A percentile compares a stretch with the other conserved stretches of the same genome.
phyloP scores from a whole-genome alignment of 2,888 invertebrate genomes.

The Acronicta psi region DNA sequence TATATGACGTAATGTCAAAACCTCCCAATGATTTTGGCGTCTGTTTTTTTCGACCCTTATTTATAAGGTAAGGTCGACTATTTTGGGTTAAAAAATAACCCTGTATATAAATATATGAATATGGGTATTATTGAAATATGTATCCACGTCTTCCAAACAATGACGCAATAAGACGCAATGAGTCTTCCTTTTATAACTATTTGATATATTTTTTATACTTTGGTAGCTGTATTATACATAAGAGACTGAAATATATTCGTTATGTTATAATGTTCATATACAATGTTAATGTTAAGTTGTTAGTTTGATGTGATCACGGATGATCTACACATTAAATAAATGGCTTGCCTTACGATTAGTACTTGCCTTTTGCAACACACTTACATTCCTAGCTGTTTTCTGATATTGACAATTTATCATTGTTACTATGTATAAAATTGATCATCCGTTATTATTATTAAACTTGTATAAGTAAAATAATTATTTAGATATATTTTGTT shows the following conservation, averaged over 20 bases:
- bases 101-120: too few species aligned
- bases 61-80: too few species aligned
- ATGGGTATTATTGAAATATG: background rate
- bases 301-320: constrained; percentile 20
- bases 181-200: constrained; percentile 49
- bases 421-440: too few species aligned
- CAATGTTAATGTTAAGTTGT: background rate
- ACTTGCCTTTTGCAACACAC: too few species aligned
- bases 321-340: background rate
- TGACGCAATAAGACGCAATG: constrained; percentile 21
- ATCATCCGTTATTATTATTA: constrained; percentile 4
- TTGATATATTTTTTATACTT: constrained; percentile 20
- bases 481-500: constrained; percentile 33
- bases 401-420: background rate
- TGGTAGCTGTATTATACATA: constrained; percentile 54
- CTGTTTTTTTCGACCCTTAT: too few species aligned
- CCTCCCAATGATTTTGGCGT: too few species aligned
- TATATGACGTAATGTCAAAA: too few species aligned
- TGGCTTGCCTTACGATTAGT: background rate
- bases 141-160: constrained; percentile 46
- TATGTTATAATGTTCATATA: constrained; percentile 28
- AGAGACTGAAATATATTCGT: constrained; percentile 60
- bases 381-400: too few species aligned
- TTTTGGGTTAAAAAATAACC: too few species aligned
- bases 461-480: constrained; percentile 21